Conservation (phyloP, 1,140 invertebrate species). For the Lepidurus packardi region DNA sequence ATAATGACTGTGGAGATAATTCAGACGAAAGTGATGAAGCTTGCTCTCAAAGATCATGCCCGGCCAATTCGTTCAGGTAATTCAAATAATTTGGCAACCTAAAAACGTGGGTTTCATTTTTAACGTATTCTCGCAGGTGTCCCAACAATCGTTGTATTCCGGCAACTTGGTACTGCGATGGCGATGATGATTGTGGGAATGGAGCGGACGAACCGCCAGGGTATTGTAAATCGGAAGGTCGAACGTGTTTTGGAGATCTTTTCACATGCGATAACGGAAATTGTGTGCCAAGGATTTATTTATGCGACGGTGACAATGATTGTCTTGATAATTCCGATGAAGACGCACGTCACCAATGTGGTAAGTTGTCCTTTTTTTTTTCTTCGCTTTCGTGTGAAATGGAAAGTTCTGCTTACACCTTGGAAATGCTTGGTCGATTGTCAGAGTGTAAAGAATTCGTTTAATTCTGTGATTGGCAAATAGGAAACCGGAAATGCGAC, state of each 20-base stretch:
- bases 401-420: constrained; percentile 45
- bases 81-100: constrained; percentile 36
- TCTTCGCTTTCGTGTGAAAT: no score
- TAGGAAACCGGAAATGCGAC: constrained; percentile 72
- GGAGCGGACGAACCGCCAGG: constrained; percentile 58
- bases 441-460: neutral
- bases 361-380: constrained; percentile 42
- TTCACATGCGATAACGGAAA: constrained; percentile 96
- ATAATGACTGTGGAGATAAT: constrained; percentile 93
- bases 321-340: constrained; percentile 90
- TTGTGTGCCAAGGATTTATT: constrained; percentile 91
- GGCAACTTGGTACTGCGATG: constrained; percentile 88
- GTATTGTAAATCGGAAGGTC: constrained; percentile 87
- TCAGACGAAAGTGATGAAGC: constrained; percentile 86
- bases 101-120: neutral
- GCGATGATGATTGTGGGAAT: constrained; percentile 84
- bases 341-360: constrained; percentile 82
- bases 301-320: constrained; percentile 95
- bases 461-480: constrained; percentile 49
- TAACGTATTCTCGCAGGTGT: neutral
- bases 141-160: constrained; percentile 52
- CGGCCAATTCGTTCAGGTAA: constrained; percentile 74
- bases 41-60: constrained; percentile 80
- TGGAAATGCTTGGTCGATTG: constrained; percentile 5
- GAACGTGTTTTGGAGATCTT: constrained; percentile 88